Evolutionary conservation across 2,113 vertebrate genomes (phyloP).

Genomic region (Marmota flaviventris): DNA sequence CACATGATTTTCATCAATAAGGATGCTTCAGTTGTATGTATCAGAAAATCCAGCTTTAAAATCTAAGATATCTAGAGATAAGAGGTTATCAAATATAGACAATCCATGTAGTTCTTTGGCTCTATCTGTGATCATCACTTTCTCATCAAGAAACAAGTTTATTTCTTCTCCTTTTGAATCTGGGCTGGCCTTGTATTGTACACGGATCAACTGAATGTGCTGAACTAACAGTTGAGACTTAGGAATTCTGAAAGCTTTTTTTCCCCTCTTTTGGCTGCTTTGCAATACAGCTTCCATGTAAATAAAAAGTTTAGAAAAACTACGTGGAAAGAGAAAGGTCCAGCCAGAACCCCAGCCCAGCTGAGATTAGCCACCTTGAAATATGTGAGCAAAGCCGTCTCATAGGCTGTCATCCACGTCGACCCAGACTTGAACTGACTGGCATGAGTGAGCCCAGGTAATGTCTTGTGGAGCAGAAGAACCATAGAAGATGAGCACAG

Average conservation of each 20-base stretch:
- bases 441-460: background rate
- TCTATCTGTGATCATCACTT: background rate
- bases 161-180: background rate
- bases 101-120: background rate
- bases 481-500: background rate
- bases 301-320: background rate
- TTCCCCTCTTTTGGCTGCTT: background rate
- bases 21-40: background rate
- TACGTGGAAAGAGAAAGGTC: background rate
- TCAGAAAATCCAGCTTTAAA: slow-evolving; percentile 23
- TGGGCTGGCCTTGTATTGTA: background rate
- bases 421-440: background rate
- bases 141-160: background rate
- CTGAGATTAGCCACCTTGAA: background rate
- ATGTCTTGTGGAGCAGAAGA: background rate
- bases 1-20: background rate
- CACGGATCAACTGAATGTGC: background rate
- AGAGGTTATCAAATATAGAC: background rate
- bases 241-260: background rate
- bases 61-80: background rate
- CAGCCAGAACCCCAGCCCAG: background rate
- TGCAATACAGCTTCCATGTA: background rate
- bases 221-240: background rate
- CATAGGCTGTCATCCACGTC: background rate
- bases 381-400: background rate